Base-by-base conservation (phyloP, 2,888 invertebrate genomes). In the Polymixis flavicincta region DNA sequence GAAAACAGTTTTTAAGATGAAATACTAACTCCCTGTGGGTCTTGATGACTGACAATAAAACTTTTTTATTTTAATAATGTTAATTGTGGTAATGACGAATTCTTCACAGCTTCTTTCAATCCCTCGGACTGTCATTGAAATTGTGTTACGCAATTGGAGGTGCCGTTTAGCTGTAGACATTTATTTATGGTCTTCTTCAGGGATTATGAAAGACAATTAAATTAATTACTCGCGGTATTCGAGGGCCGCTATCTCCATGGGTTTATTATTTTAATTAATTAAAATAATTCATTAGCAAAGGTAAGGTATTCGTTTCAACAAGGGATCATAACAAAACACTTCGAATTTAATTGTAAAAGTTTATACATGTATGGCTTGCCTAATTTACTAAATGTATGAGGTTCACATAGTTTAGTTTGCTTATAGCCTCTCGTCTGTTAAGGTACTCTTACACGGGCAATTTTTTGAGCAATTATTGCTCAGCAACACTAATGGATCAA, bases 261-360 rank as follows among this genome's bases (percentile, higher is more conserved):
- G 60, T 60, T 65, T 42, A 54, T 65, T 74, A 50, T 74, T 61
- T 72, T 81, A 59, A 67, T 71, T 82, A 69, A 81, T 78, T 73
- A 73, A 73, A 78, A 69, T 66, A 66, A 68, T 73, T 73, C 28
- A 74, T 78, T 78, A 59, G 32, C n/a, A 28, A 32, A 48, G 50
- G 57, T 63, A 32, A 48, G 50, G 57, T 63, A 74, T 65, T 68
- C n/a, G 28, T 74, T 78, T 69, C 50, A 55, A 45, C 67, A 68
- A 77, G 72, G 72, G 78, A 64, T 77, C 50, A 25, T 50, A 69
- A 59, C 42, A 45, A 63, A 50, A 78, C 14, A 37, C 14, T 69
- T 66, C 1, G 32, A 68, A 59, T 28, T 65, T 19, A 32, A 78
- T 72, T 67, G 52, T 54, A n/a, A 42, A 64, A 42, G n/a, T 74